Evolutionary conservation across 2,888 invertebrate species (phyloP).

Genomic region (Strigamia transsilvanica): DNA sequence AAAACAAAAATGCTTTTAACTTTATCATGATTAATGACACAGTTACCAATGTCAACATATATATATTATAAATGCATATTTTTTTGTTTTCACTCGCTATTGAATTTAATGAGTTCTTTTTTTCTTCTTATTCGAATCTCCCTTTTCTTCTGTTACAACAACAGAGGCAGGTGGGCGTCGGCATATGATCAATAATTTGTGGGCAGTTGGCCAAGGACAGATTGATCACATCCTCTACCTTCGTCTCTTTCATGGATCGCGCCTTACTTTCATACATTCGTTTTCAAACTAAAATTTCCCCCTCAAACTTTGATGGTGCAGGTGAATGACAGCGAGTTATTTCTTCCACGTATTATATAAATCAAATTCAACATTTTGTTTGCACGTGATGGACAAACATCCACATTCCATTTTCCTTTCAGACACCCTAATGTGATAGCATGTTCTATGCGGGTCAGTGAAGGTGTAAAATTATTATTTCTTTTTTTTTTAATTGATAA

Average conservation of each 20-base stretch:
- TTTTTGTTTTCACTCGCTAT: neutral
- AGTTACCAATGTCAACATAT: slow-evolving; percentile 7
- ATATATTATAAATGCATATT: neutral
- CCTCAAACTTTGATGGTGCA: neutral
- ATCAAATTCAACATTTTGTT: neutral
- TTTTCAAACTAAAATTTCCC: neutral
- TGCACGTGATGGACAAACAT: neutral
- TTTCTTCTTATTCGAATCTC: neutral
- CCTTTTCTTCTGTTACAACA: slow-evolving; percentile 19
- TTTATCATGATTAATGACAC: neutral
- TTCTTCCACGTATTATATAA: neutral
- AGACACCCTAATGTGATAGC: neutral
- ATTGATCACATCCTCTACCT: slow-evolving; percentile 46
- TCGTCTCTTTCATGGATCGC: slow-evolving; percentile 41
- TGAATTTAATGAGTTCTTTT: neutral
- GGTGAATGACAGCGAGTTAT: slow-evolving; percentile 9
- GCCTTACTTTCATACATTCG: slow-evolving; percentile 33
- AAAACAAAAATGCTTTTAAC: neutral
- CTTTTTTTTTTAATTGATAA: neutral
- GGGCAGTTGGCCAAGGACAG: slow-evolving; percentile 49
- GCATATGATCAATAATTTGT: slow-evolving; percentile 46
- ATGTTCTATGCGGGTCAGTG: neutral
- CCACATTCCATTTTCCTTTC: neutral
- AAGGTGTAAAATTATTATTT: neutral
- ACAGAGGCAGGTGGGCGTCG: slow-evolving; percentile 43